Evolutionary conservation across 2,888 invertebrate species (phyloP).

Genomic region (Halocaridina rubra): DNA sequence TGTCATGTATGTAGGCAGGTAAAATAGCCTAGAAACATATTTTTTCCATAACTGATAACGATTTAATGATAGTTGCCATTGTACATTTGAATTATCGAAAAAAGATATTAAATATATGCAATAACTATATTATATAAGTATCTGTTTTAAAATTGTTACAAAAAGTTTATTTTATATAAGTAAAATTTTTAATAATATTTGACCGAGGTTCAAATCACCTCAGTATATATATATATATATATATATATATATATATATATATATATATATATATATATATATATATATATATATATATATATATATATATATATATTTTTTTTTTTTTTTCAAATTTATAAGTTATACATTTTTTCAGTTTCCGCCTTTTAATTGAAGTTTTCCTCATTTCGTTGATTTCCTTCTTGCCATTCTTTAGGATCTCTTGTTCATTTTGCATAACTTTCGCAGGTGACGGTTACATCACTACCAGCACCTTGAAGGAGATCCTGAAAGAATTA

Average conservation of each 20-base stretch:
- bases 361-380: neutral
- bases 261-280: neutral
- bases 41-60: too few species aligned
- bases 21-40: too few species aligned
- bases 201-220: too few species aligned
- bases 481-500: constrained; percentile 63
- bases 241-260: neutral
- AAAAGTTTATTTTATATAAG: too few species aligned
- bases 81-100: too few species aligned
- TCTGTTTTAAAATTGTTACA: too few species aligned
- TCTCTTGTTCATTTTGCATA: neutral
- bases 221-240: too few species aligned
- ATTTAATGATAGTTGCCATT: too few species aligned
- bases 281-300: neutral
- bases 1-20: too few species aligned
- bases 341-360: neutral
- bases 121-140: too few species aligned
- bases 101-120: too few species aligned
- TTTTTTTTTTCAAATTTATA: neutral
- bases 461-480: constrained; percentile 61
- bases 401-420: neutral
- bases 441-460: constrained; percentile 49
- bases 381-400: neutral
- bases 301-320: neutral
- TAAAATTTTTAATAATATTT: too few species aligned